Base-by-base conservation (phyloP, 2,888 invertebrate species). In the Lepas anatifera region DNA sequence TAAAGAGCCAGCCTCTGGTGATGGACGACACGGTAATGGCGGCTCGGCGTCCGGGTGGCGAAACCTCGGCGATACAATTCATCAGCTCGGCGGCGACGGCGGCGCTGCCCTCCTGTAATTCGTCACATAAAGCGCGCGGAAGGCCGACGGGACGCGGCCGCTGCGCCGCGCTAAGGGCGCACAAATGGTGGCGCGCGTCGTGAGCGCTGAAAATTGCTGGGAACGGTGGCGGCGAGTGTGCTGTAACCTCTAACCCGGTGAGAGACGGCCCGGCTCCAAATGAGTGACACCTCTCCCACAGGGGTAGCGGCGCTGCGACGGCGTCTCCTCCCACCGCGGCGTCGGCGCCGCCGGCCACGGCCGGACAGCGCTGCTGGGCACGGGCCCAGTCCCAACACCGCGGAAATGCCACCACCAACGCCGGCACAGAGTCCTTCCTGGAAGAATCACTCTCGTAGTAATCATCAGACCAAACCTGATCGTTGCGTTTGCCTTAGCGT, bases 241-340 rank as follows among this genome's bases (percentile, higher is more conserved):
- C 58, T 7, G 32, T 58, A 32, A 58, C 58, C 58, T 22, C 18
- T 18, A 32, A 58, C 58, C 58, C 13, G 6, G 18, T 58, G 58
- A 32, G 58, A 58, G 58, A 8, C 58, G 32, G 32, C 3, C 13
- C 58, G 29, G 18, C 25, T 11, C 58, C 29, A 29, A 32, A 16
- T 58, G 58, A 58, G 58, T 58, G 58, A 58, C 58, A 58, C 58
- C 58, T 58, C 58, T 58, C 58, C 58, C 58, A 58, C 58, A 29
- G 58, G 32, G 18, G 25, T 11, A 22, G 10, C 29, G 18, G 32
- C 58, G 2, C 32, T 32, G n/a, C 6, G 25, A 6, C 48, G 25
- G 8, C 48, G 25, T 10, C 22, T 22, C 16, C 10, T n/a, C 48
- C 48, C 48, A n/a, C 25, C 25, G 25, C 48, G 48, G 48, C 7